A percentile compares a stretch with the other conserved stretches of the same genome.
Evolutionary conservation across 1,140 invertebrate species (phyloP).

Genomic region (Trinorchestia longiramus): DNA sequence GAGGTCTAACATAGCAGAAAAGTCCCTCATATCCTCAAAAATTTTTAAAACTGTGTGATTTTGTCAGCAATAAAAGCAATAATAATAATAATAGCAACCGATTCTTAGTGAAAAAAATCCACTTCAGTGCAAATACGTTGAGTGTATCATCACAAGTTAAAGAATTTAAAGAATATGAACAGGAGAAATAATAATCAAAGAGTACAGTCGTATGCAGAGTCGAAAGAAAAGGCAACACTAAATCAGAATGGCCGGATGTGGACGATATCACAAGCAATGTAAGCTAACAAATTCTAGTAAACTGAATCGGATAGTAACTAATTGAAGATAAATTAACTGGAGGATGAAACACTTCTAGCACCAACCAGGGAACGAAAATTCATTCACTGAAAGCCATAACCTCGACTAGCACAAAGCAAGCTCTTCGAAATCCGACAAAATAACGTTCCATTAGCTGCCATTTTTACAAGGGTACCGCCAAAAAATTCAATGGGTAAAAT

Average conservation of each 20-base stretch:
- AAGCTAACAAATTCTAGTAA: background rate
- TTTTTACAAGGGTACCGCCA: background rate
- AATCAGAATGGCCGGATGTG: background rate
- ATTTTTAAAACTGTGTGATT: too few relatives aligned
- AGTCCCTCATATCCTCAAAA: too few relatives aligned
- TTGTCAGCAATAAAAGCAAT: too few relatives aligned
- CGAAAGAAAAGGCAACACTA: background rate
- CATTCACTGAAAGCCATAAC: background rate
- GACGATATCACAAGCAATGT: background rate
- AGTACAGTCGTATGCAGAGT: background rate
- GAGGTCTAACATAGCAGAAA: too few relatives aligned
- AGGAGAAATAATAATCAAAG: background rate
- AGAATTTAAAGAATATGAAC: background rate
- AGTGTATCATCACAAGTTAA: background rate
- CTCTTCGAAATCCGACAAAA: background rate
- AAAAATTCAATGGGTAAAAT: background rate
- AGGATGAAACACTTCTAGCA: background rate
- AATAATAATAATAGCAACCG: too few relatives aligned
- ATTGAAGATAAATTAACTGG: background rate
- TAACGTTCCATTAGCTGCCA: background rate
- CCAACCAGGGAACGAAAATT: background rate
- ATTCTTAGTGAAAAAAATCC: too few relatives aligned
- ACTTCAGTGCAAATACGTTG: too few relatives aligned
- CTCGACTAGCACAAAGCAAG: background rate
- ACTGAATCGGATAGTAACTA: background rate